Evolutionary conservation across 1,140 invertebrate species (phyloP).

Genomic region (Drosophila varians): DNA sequence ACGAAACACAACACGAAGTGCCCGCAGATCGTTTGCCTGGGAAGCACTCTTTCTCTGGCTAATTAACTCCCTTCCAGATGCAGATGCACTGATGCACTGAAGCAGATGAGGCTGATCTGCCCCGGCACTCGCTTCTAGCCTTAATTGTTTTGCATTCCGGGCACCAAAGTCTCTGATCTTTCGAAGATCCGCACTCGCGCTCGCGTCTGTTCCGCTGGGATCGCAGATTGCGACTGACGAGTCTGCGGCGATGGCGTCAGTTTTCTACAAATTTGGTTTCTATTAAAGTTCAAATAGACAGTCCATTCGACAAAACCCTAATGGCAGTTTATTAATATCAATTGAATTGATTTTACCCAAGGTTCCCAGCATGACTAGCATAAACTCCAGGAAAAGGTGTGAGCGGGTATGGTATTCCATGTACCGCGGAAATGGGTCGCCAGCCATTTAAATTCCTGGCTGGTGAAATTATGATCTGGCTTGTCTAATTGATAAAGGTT

Average conservation of each 20-base stretch:
- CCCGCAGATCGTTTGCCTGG: slow-evolving; percentile 33
- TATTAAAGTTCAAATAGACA: slow-evolving; percentile 55
- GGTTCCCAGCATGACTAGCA: slow-evolving; percentile 54
- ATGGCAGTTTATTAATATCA: slow-evolving; percentile 63
- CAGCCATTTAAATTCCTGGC: slow-evolving; percentile 12
- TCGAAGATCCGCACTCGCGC: slow-evolving; percentile 3
- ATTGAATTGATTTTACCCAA: slow-evolving; percentile 78
- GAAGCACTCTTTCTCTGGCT: slow-evolving; percentile 15
- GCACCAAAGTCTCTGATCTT: slow-evolving; percentile 5
- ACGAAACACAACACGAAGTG: background rate
- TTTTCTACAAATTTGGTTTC: slow-evolving; percentile 65
- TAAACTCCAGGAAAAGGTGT: slow-evolving; percentile 18
- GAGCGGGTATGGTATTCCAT: background rate
- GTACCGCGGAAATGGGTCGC: slow-evolving; percentile 34
- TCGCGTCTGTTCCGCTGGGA: slow-evolving; percentile 42
- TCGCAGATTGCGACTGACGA: slow-evolving; percentile 48
- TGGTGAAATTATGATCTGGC: slow-evolving; percentile 14
- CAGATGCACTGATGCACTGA: slow-evolving; percentile 31
- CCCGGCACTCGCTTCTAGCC: slow-evolving; percentile 10
- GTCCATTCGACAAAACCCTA: slow-evolving; percentile 14
- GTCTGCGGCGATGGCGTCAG: slow-evolving; percentile 23
- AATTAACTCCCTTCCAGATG: slow-evolving; percentile 35
- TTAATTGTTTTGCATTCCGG: slow-evolving; percentile 46
- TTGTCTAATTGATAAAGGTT: background rate
- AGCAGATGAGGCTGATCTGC: slow-evolving; percentile 25